Percentiles rank a stretch among this genome's conserved stretches.
Evolutionary conservation across 2,797 vertebrate genomes (phyloP).

Genomic region (Semaprochilodus insignis): DNA sequence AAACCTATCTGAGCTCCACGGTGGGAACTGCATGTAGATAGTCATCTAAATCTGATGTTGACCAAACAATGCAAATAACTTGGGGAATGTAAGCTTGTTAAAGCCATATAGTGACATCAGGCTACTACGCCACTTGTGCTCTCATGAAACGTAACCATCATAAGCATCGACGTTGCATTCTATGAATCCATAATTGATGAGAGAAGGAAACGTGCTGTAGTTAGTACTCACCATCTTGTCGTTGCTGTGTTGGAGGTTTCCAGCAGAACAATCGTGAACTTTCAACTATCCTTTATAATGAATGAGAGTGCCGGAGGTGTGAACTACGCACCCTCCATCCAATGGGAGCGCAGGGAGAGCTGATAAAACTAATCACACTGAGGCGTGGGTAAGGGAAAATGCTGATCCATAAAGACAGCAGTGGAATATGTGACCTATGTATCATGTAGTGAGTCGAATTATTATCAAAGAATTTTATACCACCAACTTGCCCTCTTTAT

Average conservation of each 20-base stretch:
- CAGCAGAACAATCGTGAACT: slow-evolving; percentile 2
- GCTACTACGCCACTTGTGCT: not conserved
- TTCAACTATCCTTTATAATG: slow-evolving; percentile 19
- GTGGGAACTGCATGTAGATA: not conserved
- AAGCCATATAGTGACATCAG: not conserved
- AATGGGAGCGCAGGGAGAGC: slow-evolving; percentile 7
- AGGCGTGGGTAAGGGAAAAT: not conserved
- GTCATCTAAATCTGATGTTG: not conserved
- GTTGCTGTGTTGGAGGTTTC: not conserved
- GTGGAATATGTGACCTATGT: too few relatives aligned
- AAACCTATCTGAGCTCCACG: too few relatives aligned
- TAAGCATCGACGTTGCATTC: not conserved
- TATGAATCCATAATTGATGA: not conserved
- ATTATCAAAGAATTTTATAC: too few relatives aligned
- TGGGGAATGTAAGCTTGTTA: not conserved
- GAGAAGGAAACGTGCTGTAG: not conserved
- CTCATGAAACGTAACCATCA: not conserved
- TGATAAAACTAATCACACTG: not conserved
- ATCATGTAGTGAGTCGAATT: too few relatives aligned
- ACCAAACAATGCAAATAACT: not conserved
- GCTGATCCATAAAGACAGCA: not conserved
- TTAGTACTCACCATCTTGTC: slow-evolving; percentile 50
- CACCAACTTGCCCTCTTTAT: too few relatives aligned
- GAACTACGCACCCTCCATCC: not conserved
- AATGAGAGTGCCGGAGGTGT: slow-evolving; percentile 19